phyloP scores from a whole-genome alignment of 2,113 vertebrate genomes.

The Sinosuthora webbiana region DNA sequence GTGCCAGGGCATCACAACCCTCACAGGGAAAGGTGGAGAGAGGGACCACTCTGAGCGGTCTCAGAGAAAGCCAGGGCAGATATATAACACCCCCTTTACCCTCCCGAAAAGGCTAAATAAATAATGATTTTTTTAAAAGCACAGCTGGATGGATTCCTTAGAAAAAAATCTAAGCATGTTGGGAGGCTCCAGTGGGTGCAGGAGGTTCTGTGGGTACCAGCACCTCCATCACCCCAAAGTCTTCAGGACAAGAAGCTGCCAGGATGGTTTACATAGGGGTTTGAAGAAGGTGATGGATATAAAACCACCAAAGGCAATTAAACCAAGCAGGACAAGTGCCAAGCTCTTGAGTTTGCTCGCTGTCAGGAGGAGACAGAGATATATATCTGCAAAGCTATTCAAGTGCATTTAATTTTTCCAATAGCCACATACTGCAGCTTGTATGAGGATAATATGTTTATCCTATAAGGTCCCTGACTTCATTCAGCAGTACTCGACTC shows the following conservation, averaged over 20 bases:
- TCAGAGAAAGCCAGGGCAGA: neutral
- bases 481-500: neutral
- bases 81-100: accelerated
- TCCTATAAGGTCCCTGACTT: neutral
- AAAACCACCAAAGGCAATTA: neutral
- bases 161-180: neutral
- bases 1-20: accelerated
- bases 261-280: neutral
- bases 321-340: neutral
- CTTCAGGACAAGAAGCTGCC: neutral
- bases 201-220: neutral
- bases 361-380: neutral
- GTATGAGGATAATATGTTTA: neutral
- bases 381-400: neutral
- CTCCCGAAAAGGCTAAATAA: neutral
- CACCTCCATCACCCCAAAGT: neutral
- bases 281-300: neutral
- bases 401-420: neutral
- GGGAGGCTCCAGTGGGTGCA: neutral
- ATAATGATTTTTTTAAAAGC: neutral
- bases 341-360: neutral
- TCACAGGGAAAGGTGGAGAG: neutral
- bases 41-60: accelerated
- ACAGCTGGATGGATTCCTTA: neutral
- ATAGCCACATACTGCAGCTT: neutral